These are phyloP conservation scores for rat (Rattus norvegicus) DNA, from an alignment of 2,113 vertebrate species.

Conservation along the genomic window GRCr8 NC_086021.1:128310501-128311000, in stretches of 20 bases:
- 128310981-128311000: background rate
- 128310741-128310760: too few relatives aligned
- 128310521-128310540: background rate
- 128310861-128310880: too few relatives aligned
- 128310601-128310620: background rate
- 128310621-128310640: background rate
- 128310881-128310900: background rate
- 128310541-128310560: background rate
- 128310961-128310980: background rate
- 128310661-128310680: background rate
- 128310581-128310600: background rate
- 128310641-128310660: background rate
- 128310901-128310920: background rate
- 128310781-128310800: too few relatives aligned
- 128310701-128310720: too few relatives aligned
- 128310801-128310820: too few relatives aligned
- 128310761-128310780: too few relatives aligned
- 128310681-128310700: background rate
- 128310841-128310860: too few relatives aligned
- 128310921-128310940: background rate
- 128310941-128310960: background rate
- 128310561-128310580: background rate
- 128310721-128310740: too few relatives aligned
- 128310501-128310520: background rate
- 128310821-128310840: too few relatives aligned